phyloP scores from a whole-genome alignment of 2,888 invertebrate genomes.

The Chloromyia formosa region DNA sequence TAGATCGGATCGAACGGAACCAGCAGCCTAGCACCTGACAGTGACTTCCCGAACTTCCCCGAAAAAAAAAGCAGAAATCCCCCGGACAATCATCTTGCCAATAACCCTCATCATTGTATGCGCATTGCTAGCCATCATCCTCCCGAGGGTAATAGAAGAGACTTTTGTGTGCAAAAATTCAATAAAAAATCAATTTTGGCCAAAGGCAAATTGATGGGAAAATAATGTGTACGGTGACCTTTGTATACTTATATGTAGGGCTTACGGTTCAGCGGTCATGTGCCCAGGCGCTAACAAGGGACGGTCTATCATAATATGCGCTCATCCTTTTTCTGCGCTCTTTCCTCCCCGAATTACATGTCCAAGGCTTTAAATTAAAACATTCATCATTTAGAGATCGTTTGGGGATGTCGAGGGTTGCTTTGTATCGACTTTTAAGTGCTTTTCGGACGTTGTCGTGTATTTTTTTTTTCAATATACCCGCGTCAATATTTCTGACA shows the following conservation, averaged over 20 bases:
- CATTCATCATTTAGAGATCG: conserved; percentile 21
- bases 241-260: background rate
- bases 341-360: conserved; percentile 16
- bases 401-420: too few species aligned
- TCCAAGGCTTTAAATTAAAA: conserved; percentile 20
- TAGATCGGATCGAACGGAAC: too few species aligned
- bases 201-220: background rate
- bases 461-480: too few species aligned
- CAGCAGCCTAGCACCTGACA: too few species aligned
- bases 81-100: background rate
- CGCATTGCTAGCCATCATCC: background rate
- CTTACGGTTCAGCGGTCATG: background rate
- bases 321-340: conserved; percentile 17
- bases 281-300: conserved; percentile 19
- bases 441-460: too few species aligned
- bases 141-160: too few species aligned
- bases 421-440: too few species aligned
- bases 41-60: too few species aligned
- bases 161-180: conserved; percentile 13
- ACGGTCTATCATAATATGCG: conserved; percentile 10
- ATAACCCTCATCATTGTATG: background rate
- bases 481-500: too few species aligned
- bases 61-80: too few species aligned
- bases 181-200: conserved; percentile 22
- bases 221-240: background rate